Evolutionary conservation across 2,797 vertebrate species (phyloP).

Genomic region (Agapornis canus): DNA sequence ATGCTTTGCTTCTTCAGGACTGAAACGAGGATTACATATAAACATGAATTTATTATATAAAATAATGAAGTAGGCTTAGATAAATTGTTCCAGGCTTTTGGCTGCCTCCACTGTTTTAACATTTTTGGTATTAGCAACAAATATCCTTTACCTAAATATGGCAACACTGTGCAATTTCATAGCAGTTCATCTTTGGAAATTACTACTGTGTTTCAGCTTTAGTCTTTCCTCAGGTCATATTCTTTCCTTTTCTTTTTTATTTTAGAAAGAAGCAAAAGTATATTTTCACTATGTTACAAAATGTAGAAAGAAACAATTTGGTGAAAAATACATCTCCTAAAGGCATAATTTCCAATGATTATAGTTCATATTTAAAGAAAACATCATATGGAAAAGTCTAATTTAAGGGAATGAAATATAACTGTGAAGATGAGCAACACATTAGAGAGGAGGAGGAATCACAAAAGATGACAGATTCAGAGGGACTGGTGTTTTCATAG

Average conservation of each 20-base stretch:
- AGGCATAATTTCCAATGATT: background rate
- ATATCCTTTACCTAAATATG: background rate
- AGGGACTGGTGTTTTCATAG: background rate
- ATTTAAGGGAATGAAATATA: background rate
- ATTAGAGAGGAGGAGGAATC: background rate
- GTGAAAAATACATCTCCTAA: background rate
- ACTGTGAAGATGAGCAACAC: slow-evolving; percentile 16
- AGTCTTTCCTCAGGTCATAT: background rate
- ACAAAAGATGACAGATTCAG: background rate
- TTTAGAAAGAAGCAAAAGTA: background rate
- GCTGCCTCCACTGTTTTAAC: background rate
- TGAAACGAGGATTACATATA: background rate
- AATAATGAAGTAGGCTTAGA: background rate
- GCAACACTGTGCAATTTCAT: background rate
- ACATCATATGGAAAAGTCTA: background rate
- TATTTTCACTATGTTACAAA: background rate
- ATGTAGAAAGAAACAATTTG: background rate
- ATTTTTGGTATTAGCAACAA: background rate
- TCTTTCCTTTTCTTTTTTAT: background rate
- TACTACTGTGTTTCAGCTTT: background rate
- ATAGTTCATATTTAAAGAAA: slow-evolving; percentile 19
- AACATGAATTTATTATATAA: background rate
- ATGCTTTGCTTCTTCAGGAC: background rate
- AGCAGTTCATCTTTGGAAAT: background rate
- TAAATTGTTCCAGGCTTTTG: background rate